Percentiles rank a stretch among this genome's conserved stretches.
These are phyloP conservation scores for Idaea straminata DNA, from an alignment of 2,888 invertebrate genomes.

Conservation along the genomic window DNA sequence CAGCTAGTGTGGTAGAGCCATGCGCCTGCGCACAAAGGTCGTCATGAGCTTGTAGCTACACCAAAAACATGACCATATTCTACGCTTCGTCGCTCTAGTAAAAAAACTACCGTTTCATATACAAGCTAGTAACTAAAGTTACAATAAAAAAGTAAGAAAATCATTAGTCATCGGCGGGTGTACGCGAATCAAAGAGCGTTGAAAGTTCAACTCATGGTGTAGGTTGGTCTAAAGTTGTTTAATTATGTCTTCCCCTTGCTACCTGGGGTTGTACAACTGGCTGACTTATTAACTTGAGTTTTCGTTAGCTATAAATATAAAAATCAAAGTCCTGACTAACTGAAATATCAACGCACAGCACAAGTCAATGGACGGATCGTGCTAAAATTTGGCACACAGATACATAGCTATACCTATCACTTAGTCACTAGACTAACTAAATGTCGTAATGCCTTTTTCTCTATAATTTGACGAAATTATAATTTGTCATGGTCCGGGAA, in stretches of 20 bases:
- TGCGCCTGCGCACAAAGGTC: too few species aligned
- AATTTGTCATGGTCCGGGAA: too few species aligned
- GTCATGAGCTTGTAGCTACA: neutral
- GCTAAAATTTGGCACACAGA: too few species aligned
- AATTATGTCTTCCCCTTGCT: neutral
- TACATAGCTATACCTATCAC: too few species aligned
- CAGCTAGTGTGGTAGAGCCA: too few species aligned
- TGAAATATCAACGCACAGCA: neutral
- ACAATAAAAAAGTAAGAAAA: neutral
- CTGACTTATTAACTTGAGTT: neutral
- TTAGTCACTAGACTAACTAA: too few species aligned
- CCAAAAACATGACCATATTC: neutral
- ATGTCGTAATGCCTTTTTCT: too few species aligned
- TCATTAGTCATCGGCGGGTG: conserved; percentile 1
- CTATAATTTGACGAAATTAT: too few species aligned
- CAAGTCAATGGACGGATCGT: too few species aligned
- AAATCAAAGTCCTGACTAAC: neutral
- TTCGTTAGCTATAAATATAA: neutral
- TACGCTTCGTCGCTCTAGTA: neutral
- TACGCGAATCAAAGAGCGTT: neutral
- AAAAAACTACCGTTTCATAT: neutral
- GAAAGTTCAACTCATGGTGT: neutral
- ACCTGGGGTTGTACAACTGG: neutral
- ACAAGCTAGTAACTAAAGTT: neutral
- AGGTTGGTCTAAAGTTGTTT: neutral